phyloP scores from a whole-genome alignment of 2,888 invertebrate species.

The Nemapogon koenigi region DNA sequence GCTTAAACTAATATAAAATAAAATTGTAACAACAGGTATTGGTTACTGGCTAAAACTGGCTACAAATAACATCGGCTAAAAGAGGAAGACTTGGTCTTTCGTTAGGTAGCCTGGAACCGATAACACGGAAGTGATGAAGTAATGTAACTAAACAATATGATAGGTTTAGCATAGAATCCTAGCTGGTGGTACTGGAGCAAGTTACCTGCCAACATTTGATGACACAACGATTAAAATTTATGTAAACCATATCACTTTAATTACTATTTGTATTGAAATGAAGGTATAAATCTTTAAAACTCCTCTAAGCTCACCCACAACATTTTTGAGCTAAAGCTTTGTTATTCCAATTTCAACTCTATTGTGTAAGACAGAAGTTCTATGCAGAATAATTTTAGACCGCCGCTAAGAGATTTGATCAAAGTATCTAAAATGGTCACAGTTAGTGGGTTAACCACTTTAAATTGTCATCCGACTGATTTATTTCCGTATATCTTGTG shows the following conservation, averaged over 20 bases:
- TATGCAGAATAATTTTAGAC: slow-evolving; percentile 27
- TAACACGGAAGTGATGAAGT: no score
- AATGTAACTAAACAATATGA: no score
- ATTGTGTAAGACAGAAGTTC: slow-evolving; percentile 24
- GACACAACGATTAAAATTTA: slow-evolving; percentile 2
- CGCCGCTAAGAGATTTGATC: slow-evolving; percentile 60
- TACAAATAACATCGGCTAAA: no score
- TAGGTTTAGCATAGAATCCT: no score
- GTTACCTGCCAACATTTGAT: no score
- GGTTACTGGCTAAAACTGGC: no score
- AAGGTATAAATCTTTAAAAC: slow-evolving; percentile 58
- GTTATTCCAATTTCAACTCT: slow-evolving; percentile 32
- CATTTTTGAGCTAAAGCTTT: slow-evolving; percentile 18
- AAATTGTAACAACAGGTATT: no score
- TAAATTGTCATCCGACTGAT: slow-evolving; percentile 67
- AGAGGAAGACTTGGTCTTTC: no score
- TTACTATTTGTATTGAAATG: slow-evolving; percentile 56
- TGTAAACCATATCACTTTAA: slow-evolving; percentile 1
- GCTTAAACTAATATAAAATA: no score
- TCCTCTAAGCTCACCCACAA: slow-evolving; percentile 56
- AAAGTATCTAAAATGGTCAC: slow-evolving; percentile 66
- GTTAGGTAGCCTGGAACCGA: no score
- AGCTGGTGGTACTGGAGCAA: no score
- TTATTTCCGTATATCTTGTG: slow-evolving; percentile 62
- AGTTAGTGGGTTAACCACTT: slow-evolving; percentile 67